Evolutionary conservation across 2,113 vertebrate species (phyloP), one percentile per base, ranked within the genome.

Genomic region (Platysteira castanea): DNA sequence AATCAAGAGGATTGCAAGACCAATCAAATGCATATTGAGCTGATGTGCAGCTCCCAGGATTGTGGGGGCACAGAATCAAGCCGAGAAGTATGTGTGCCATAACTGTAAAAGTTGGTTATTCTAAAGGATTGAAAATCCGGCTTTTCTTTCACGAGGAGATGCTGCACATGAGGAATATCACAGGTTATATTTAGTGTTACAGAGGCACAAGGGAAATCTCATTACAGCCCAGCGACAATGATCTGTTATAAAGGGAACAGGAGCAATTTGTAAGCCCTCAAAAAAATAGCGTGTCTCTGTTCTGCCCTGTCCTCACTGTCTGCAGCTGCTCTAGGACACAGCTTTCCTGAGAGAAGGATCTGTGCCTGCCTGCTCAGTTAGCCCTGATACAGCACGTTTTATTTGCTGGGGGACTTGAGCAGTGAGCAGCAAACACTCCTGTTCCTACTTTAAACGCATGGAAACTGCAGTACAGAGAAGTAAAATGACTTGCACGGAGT

Each of bases 381-480:
- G 74, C 61, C 83, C 80, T 61, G 88, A 56, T 6, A 17, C 39
- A 70, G 73, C 91, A 69, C 2, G 0, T 63, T 96, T 96, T 93
- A 94, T 94, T 93, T 96, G 84, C 87, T 71, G 41, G 81, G 94
- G 93, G 87, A 76, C 59, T 64, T 60, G 44, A 89, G 76, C n/a
- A 5, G 53, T 46, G 70, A 84, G 79, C 63, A 88, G 33, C 75
- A 89, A 87, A 95, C 50, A 21, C 63, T 81, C 64, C 35, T 77
- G 67, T 57, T 94, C 70, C 35, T 59, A 37, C 77, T 95, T 93
- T 85, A 80, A 82, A 95, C 19, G 0, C 21, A 1, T 26, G 35
- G 89, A 85, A 96, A 94, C 49, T 44, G 57, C 84, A 89, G 95
- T 21, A 57, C 33, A 61, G 94, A 90, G 93, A 87, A 89, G 93